Evolutionary conservation across 2,113 vertebrate species (phyloP), one percentile per base, ranked within the genome.

Genomic region (Dicerorhinus sumatrensis): DNA sequence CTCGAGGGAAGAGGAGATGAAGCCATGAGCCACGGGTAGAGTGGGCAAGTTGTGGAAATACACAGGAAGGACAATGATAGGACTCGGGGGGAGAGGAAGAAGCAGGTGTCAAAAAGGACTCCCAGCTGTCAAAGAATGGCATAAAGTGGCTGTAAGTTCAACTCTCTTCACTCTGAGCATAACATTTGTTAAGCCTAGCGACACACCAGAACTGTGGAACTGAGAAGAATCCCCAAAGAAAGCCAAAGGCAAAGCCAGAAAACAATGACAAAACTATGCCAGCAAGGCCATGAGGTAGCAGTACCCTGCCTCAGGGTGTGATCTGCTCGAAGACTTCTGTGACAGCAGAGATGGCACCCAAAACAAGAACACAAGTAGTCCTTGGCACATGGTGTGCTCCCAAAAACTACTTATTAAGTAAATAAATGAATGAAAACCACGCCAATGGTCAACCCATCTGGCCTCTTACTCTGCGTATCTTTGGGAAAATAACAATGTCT

Each of bases 241-340:
- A 62, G 77, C 27, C 58, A 75, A 46, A n/a, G 18, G 48, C 14
- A 72, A 86, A 62, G 48, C 9, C 46, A 79, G 65, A 25, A n/a
- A 70, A 48, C 10, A 58, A 13, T 1, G 27, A 12, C 1, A 8
- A 46, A 58, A 46, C 3, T n/a, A 7, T 1, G 4, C 27, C 51
- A 17, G 27, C 39, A 70, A 21, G 29, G 62, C n/a, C 6, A 8
- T 0, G 5, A 25, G 63, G 63, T 11, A 1, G 54, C 1, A 54
- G 81, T 27, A 20, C 29, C 29, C 6, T 25, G 16, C 42, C 17
- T 67, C 7, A 1, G 36, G 4, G 56, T 8, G 25, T 39, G 39
- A 12, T 20, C 65, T 63, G 23, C 70, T 36, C 18, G 42, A 18
- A 25, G 48, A 60, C 17, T 31, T 81, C 29, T 23, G 23, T 46